Base-by-base conservation (phyloP, 2,888 invertebrate genomes). In the Pterobdella sp. region DNA sequence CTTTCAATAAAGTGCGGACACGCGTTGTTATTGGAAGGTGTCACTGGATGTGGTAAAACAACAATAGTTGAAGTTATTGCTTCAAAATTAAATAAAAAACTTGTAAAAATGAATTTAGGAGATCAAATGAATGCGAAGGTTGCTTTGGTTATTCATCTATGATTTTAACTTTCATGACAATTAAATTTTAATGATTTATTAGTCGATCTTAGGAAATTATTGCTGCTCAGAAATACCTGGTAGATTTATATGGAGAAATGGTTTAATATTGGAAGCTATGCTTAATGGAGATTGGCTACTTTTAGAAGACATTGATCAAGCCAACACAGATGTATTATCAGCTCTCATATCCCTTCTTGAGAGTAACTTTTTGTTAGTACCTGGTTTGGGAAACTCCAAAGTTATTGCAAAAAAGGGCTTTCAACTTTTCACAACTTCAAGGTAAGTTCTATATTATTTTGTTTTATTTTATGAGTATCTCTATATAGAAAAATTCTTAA, bases 161-260 rank as follows among this genome's bases (percentile, higher is more conserved):
- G n/a, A 67, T 32, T 67, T 29, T 67, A 67, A 67, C 10, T 67
- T 10, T 32, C 10, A 10, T 26, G 22, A 31, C 3, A 67, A 10
- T 67, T 35, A 32, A 32, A 67, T 26, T 67, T 67, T 10, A 34
- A 31, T 14, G 32, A 32, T 67, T 67, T 31, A 35, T 63, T 63
- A 86, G 85, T 82, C 93, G 88, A 84, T 99, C 72, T 85, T 98
- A 10, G 98, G 98, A 0, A 90, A 91, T 0, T 94, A 94, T 82
- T 88, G 91, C 77, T 97, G 96, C 81, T 95, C 97, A 0, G 95
- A 96, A 82, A 88, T 95, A 68, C 96, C 96, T 0, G 98, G 98
- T 22, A 94, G 98, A 84, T 98, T 98, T 86, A 85, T 93, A 31
- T 98, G 97, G 97, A 88, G 91, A 78, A 90, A 95, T 1, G 96